These are phyloP conservation scores for Thryonomys swinderianus DNA, from an alignment of 2,113 vertebrate species.

Conservation along the genomic window DNA sequence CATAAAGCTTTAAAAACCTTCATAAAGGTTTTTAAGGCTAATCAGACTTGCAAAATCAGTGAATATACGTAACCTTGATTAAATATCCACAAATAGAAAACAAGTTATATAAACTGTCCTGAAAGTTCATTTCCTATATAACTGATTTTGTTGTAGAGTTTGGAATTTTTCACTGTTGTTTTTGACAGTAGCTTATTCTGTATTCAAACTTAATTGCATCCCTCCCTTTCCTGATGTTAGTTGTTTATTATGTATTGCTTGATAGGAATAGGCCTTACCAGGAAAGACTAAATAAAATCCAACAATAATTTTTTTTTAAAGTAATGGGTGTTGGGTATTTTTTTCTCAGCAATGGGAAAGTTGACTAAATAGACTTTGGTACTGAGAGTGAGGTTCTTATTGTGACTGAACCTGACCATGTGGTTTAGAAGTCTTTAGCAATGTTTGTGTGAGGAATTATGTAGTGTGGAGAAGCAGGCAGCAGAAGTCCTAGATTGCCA, in stretches of 20 bases:
- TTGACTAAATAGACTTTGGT: not conserved
- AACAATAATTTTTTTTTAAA: not conserved
- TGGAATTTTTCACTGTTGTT: not conserved
- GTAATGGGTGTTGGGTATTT: not conserved
- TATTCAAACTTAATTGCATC: not conserved
- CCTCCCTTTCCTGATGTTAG: not conserved
- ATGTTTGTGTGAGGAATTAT: not conserved
- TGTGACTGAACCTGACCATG: not conserved
- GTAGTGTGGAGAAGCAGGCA: not conserved
- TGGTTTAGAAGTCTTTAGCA: not conserved
- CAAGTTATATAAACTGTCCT: constrained; percentile 25
- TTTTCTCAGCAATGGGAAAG: not conserved
- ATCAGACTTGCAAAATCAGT: constrained; percentile 69
- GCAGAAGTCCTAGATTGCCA: not conserved
- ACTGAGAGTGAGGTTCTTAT: not conserved
- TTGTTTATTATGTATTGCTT: constrained; percentile 48
- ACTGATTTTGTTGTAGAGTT: constrained; percentile 6
- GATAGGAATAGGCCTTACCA: constrained; percentile 22
- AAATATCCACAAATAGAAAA: constrained; percentile 69
- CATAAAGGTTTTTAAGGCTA: constrained; percentile 62
- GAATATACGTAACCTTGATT: constrained; percentile 77
- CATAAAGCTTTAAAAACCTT: constrained; percentile 63
- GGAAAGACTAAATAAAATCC: constrained; percentile 64
- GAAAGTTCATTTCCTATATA: constrained; percentile 54
- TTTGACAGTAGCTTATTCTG: constrained; percentile 60